These are phyloP conservation scores for Epinephelus cyanopodus DNA, from an alignment of 2,113 vertebrate species.

Conservation along the genomic window DNA sequence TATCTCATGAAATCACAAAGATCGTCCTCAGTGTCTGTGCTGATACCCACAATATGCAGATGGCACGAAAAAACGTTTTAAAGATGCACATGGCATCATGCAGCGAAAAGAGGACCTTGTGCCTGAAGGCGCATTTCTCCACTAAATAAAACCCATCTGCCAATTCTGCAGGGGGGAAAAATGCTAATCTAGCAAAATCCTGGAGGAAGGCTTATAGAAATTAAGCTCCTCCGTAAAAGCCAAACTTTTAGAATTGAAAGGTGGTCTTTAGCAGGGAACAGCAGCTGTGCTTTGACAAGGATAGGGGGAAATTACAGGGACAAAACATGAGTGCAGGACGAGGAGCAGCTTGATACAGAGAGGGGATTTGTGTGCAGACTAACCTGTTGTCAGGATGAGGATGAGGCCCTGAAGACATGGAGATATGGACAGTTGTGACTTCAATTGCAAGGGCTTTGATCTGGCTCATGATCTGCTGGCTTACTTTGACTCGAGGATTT, in stretches of 20 bases:
- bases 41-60: constrained; percentile 35
- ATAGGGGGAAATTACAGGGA: constrained; percentile 21
- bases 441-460: not conserved
- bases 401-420: not conserved
- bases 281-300: constrained; percentile 44
- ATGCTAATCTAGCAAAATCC: constrained; percentile 49
- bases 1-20: constrained; percentile 5
- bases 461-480: not conserved
- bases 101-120: constrained; percentile 19
- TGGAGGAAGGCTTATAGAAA: constrained; percentile 42
- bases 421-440: not conserved
- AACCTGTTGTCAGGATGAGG: not conserved
- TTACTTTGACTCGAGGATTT: not conserved
- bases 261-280: constrained; percentile 14
- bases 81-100: constrained; percentile 36
- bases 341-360: not conserved
- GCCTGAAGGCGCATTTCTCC: constrained; percentile 37
- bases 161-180: constrained; percentile 26
- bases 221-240: constrained; percentile 41
- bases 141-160: constrained; percentile 58
- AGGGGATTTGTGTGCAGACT: not conserved
- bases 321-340: not conserved
- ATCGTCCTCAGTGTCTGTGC: constrained; percentile 1
- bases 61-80: constrained; percentile 32
- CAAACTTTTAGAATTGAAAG: constrained; percentile 34